Conservation (phyloP, 2,797 vertebrate species). For the Sciaenops ocellatus region DNA sequence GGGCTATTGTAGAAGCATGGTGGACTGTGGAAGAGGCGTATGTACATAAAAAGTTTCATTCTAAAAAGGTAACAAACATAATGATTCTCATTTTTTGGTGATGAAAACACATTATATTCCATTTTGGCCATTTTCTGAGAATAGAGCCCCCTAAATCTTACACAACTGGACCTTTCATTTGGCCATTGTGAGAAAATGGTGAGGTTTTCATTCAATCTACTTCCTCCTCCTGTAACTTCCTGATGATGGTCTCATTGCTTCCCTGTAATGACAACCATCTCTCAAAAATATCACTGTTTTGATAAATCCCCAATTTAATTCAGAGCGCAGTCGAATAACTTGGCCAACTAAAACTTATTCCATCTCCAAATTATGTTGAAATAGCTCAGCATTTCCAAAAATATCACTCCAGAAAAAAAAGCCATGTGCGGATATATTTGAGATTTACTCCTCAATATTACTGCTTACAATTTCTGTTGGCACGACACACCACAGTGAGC, state of each 20-base stretch:
- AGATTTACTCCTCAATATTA: conserved; percentile 17
- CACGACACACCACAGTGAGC: conserved; percentile 63
- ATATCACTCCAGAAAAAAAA: neutral
- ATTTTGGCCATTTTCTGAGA: no score
- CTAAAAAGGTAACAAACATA: no score
- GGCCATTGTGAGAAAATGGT: neutral
- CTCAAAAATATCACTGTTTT: neutral
- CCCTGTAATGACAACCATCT: neutral
- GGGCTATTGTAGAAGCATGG: no score
- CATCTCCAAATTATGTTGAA: neutral
- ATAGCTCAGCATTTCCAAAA: conserved; percentile 4
- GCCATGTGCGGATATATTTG: conserved; percentile 2
- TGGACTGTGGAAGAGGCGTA: no score
- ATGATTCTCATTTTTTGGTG: no score
- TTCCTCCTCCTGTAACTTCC: neutral
- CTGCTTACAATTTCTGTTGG: conserved; percentile 40
- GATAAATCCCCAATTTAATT: neutral
- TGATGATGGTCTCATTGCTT: neutral
- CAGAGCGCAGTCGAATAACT: neutral
- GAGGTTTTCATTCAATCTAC: neutral
- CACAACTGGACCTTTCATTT: neutral
- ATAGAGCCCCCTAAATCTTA: no score
- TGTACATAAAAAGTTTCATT: no score
- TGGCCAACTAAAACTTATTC: neutral
- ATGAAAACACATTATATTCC: no score